phyloP scores from a whole-genome alignment of 2,888 invertebrate species.

The Drosophila rellima region DNA sequence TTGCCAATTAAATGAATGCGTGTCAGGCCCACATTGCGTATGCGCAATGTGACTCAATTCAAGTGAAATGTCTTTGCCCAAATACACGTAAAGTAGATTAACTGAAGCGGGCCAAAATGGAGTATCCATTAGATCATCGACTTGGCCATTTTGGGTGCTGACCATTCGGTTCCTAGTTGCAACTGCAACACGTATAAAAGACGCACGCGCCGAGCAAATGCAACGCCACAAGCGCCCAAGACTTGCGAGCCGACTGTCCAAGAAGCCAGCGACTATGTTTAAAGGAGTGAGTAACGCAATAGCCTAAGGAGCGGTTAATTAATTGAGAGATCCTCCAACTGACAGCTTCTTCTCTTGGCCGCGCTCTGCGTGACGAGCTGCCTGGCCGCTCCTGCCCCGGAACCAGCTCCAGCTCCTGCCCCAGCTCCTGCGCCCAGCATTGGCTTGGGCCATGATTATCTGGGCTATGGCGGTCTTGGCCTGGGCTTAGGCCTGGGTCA shows the following conservation, averaged over 20 bases:
- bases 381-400: conserved; percentile 62
- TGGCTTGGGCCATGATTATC: conserved; percentile 54
- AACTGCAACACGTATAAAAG: conserved; percentile 61
- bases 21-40: conserved; percentile 40
- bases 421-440: conserved; percentile 55
- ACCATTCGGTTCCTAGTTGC: conserved; percentile 29
- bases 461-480: conserved; percentile 67
- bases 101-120: conserved; percentile 39
- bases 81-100: conserved; percentile 60
- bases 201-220: conserved; percentile 12
- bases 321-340: background rate
- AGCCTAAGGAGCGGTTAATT: background rate
- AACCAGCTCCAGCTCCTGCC: conserved; percentile 55
- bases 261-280: conserved; percentile 38
- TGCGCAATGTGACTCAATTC: conserved; percentile 32
- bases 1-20: conserved; percentile 41
- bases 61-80: conserved; percentile 55
- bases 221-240: conserved; percentile 43
- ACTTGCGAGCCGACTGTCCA: conserved; percentile 8
- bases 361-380: conserved; percentile 60
- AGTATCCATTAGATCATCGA: conserved; percentile 68
- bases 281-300: conserved; percentile 56
- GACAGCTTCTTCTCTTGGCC: conserved; percentile 69
- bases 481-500: conserved; percentile 40
- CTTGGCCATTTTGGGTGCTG: conserved; percentile 41